These are phyloP conservation scores for Pipistrellus kuhlii DNA, from an alignment of 2,797 vertebrate species.

Conservation along the genomic window DNA sequence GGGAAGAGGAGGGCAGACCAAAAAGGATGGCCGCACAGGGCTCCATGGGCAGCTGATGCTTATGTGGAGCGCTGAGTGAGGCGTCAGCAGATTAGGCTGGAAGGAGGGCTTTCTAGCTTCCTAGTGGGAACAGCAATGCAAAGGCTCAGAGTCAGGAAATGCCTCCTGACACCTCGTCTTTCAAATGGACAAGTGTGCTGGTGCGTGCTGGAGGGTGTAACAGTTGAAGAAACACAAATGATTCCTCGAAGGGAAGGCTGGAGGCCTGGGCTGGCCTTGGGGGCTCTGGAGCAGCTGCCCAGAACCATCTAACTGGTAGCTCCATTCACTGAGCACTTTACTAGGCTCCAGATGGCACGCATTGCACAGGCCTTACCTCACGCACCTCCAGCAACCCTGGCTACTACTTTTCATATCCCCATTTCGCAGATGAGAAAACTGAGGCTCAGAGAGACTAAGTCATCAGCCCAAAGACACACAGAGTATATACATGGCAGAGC, in stretches of 20 bases:
- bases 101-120: not conserved
- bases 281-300: not conserved
- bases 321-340: accelerated
- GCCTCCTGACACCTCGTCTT: no score
- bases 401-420: not conserved
- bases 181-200: not conserved
- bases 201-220: not conserved
- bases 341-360: accelerated
- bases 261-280: not conserved
- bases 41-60: not conserved
- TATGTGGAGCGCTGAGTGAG: accelerated
- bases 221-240: not conserved
- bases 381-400: not conserved
- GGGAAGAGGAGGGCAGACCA: not conserved
- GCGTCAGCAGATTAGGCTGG: accelerated
- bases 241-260: not conserved
- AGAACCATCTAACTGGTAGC: accelerated
- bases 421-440: not conserved
- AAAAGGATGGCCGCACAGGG: not conserved
- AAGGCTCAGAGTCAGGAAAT: not conserved
- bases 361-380: not conserved
- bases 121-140: not conserved
- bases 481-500: not conserved
- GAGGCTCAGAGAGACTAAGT: conserved; percentile 62
- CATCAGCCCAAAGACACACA: not conserved